Evolutionary conservation across 1,140 invertebrate genomes (phyloP), one percentile per base, ranked within the genome.

Genomic region (Sitobion miscanthi): DNA sequence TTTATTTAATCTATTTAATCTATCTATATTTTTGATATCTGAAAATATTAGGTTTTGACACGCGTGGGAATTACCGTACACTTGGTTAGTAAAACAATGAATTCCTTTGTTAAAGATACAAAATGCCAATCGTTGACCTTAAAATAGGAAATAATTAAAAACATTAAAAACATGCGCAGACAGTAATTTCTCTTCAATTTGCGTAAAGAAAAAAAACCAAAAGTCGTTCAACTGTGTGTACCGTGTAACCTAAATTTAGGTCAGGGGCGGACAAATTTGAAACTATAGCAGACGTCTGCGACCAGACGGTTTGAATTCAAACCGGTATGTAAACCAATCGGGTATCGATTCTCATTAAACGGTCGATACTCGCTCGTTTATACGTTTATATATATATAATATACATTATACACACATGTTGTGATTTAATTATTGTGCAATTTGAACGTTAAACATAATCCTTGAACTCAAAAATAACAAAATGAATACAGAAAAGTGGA

Each of bases 271-370:
- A 69, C 54, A 77, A 88, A 88, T 90, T 77, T 35, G 38, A n/a
- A 47, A 89, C 62, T 69, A 93, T 47, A 93, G 47, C n/a, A 88
- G 47, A 88, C 49, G 57, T 88, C 88, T 47, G 85, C 14, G n/a
- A 87, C 47, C 86, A 88, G 92, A 83, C 77, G 54, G 82, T 87
- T 93, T 86, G n/a, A 35, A 57, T 42, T 86, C 23, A 88, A 69
- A 88, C 54, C 93, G 82, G 86, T 89, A 87, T 89, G 38, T 23
- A 42, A 82, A 62, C 85, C 54, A 47, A 77, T 91, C 62, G 57
- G 69, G 23, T 47, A 91, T 77, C 38, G 57, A 91, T 82, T 89
- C 88, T 89, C 88, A 89, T 89, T 89, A 89, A 89, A 89, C 88
- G 88, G 88, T 89, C 88, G 88, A 89, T 89, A 89, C 88, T 57